These are phyloP conservation scores for Helicoverpa assulta DNA, from an alignment of 2,888 invertebrate genomes.

Conservation along the genomic window DNA sequence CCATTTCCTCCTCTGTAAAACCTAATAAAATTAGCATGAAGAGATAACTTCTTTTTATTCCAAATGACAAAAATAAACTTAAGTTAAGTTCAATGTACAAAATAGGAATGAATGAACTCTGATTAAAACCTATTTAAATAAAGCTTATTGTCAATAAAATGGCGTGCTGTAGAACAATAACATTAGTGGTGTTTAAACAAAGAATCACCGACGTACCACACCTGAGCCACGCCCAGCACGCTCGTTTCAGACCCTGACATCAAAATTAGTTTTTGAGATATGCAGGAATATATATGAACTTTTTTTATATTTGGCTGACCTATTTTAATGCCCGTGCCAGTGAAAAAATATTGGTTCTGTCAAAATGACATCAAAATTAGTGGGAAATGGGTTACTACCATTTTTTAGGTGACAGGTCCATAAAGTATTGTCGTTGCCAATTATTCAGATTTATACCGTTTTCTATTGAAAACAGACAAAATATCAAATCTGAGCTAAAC, in stretches of 20 bases:
- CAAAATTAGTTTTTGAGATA: slow-evolving; percentile 63
- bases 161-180: slow-evolving; percentile 62
- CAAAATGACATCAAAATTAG: slow-evolving; percentile 21
- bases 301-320: slow-evolving; percentile 32
- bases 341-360: not conserved
- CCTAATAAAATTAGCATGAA: slow-evolving; percentile 35
- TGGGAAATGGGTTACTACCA: slow-evolving; percentile 8
- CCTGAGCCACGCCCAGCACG: slow-evolving; percentile 64
- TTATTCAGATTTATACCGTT: not conserved
- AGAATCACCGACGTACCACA: slow-evolving; percentile 61
- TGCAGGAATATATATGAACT: slow-evolving; percentile 51
- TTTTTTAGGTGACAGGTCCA: not conserved
- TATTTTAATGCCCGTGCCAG: slow-evolving; percentile 22
- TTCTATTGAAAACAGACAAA: not conserved
- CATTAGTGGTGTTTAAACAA: slow-evolving; percentile 58
- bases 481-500: no score
- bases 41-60: slow-evolving; percentile 16
- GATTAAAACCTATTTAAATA: slow-evolving; percentile 47
- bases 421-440: not conserved
- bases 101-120: slow-evolving; percentile 35
- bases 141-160: slow-evolving; percentile 53
- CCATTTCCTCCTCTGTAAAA: slow-evolving; percentile 26
- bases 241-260: slow-evolving; percentile 66
- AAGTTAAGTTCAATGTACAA: slow-evolving; percentile 4
- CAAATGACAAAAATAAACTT: slow-evolving; percentile 12